Conservation (phyloP, 2,888 invertebrate genomes). For the Idaea aversata region DNA sequence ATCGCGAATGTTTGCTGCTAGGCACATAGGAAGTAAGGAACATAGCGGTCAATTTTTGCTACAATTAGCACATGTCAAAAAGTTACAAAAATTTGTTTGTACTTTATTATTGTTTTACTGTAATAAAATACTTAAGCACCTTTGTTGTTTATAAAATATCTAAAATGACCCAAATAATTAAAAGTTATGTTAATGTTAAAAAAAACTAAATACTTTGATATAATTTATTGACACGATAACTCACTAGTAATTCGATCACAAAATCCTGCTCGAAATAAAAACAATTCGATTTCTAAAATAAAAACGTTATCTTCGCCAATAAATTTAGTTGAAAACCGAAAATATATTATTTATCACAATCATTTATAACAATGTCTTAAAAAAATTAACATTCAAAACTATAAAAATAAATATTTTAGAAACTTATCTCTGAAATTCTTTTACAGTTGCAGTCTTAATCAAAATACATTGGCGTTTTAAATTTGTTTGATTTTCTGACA, state of each 20-base stretch:
- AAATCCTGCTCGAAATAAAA: not conserved
- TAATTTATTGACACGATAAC: not conserved
- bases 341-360: constrained; percentile 28
- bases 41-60: too few relatives aligned
- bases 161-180: too few relatives aligned
- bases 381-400: not conserved
- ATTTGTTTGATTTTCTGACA: constrained; percentile 1
- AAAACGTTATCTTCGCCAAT: constrained; percentile 42
- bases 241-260: not conserved
- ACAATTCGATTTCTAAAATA: constrained; percentile 6
- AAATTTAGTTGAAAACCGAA: constrained; percentile 24
- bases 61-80: too few relatives aligned
- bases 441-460: not conserved
- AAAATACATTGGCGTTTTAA: not conserved
- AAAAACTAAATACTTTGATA: not conserved
- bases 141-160: too few relatives aligned
- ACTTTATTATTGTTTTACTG: too few relatives aligned
- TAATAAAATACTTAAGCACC: too few relatives aligned
- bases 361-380: not conserved
- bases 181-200: not conserved
- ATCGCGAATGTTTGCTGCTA: too few relatives aligned
- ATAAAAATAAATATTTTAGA: not conserved
- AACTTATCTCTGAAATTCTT: not conserved
- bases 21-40: too few relatives aligned
- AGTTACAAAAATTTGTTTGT: too few relatives aligned